Conservation (phyloP, 2,113 vertebrate genomes). For the Esox niger region DNA sequence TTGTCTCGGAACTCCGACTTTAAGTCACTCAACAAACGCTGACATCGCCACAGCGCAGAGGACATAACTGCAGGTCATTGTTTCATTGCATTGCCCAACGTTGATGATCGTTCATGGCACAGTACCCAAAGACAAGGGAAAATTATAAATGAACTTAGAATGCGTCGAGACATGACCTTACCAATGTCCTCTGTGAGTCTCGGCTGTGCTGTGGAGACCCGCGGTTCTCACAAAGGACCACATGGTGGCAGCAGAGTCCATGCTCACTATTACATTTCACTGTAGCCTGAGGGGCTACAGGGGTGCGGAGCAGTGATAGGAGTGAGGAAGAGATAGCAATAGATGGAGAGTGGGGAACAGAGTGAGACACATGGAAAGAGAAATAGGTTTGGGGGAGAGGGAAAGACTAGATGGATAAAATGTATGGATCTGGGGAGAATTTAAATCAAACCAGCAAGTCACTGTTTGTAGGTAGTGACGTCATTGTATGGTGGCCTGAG, state of each 20-base stretch:
- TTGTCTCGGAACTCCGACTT: not conserved
- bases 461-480: not conserved
- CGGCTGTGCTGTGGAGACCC: not conserved
- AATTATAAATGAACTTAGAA: slow-evolving; percentile 25
- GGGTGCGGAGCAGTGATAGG: not conserved
- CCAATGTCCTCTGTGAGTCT: slow-evolving; percentile 10
- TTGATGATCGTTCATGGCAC: slow-evolving; percentile 8
- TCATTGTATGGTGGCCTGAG: not conserved
- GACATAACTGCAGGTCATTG: not conserved
- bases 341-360: not conserved
- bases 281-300: not conserved
- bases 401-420: not conserved
- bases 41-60: not conserved
- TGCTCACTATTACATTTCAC: not conserved
- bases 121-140: not conserved
- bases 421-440: not conserved
- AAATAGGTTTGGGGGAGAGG: not conserved
- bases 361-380: not conserved
- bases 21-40: not conserved
- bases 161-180: slow-evolving; percentile 14
- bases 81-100: not conserved
- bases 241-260: slow-evolving; percentile 10
- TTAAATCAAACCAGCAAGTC: not conserved
- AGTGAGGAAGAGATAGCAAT: not conserved
- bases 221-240: not conserved